phyloP scores from a whole-genome alignment of 2,888 invertebrate genomes.

The Melitaea athalia region DNA sequence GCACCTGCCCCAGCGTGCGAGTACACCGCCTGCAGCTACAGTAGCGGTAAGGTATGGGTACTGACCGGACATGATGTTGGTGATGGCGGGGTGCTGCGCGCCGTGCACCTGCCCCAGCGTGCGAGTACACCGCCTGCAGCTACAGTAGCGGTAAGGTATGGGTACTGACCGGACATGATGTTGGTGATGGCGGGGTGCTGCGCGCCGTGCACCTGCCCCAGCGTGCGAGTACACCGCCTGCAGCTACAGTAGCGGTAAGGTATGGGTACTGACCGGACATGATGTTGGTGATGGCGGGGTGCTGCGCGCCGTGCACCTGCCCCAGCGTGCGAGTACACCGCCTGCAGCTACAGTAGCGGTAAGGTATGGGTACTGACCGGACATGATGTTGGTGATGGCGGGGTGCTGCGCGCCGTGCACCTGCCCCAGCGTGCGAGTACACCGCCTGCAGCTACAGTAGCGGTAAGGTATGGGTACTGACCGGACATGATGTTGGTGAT shows the following conservation, averaged over 20 bases:
- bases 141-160: too few species aligned
- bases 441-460: constrained; percentile 73
- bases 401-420: constrained; percentile 71
- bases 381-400: constrained; percentile 79
- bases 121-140: constrained; percentile 75
- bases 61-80: constrained; percentile 76
- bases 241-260: constrained; percentile 53
- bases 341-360: constrained; percentile 63
- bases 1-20: constrained; percentile 74
- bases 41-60: too few species aligned
- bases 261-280: constrained; percentile 67
- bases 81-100: constrained; percentile 74
- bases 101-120: constrained; percentile 73
- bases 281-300: constrained; percentile 78
- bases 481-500: constrained; percentile 79
- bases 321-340: constrained; percentile 76
- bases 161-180: constrained; percentile 69
- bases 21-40: constrained; percentile 76
- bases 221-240: constrained; percentile 78
- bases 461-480: constrained; percentile 42
- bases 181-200: constrained; percentile 78
- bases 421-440: constrained; percentile 75
- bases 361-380: constrained; percentile 58
- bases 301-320: constrained; percentile 69
- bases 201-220: constrained; percentile 67